phyloP scores from a whole-genome alignment of 2,888 invertebrate genomes.

The Ametastegia equiseti region DNA sequence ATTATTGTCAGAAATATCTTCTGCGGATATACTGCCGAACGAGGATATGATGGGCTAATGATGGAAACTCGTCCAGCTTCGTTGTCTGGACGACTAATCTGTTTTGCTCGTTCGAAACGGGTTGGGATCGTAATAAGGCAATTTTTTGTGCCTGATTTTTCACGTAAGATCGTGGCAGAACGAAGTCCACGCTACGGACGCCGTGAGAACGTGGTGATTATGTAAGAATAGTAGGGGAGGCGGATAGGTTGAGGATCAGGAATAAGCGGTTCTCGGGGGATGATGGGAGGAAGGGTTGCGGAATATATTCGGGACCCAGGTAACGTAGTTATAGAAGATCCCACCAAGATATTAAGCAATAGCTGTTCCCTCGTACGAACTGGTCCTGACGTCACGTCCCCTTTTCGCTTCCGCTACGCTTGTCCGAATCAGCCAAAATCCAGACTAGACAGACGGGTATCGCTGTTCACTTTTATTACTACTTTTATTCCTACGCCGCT shows the following conservation, averaged over 20 bases:
- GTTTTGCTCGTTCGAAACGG: constrained; percentile 18
- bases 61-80: constrained; percentile 5
- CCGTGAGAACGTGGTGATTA: constrained; percentile 47
- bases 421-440: not conserved
- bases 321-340: constrained; percentile 46
- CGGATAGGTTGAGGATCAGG: constrained; percentile 13
- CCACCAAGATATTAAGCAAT: constrained; percentile 37
- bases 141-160: constrained; percentile 47
- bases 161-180: constrained; percentile 43
- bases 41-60: not conserved
- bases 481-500: not conserved
- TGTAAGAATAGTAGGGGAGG: constrained; percentile 37
- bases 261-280: constrained; percentile 46
- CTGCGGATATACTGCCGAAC: not conserved
- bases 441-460: constrained; percentile 17
- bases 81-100: constrained; percentile 23
- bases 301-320: constrained; percentile 46
- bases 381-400: constrained; percentile 43
- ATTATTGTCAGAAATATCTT: not conserved
- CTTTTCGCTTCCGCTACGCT: constrained; percentile 6
- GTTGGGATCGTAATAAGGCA: constrained; percentile 40
- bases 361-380: constrained; percentile 29
- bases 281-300: constrained; percentile 44
- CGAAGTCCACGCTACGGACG: constrained; percentile 11
- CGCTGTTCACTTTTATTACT: not conserved